Evolutionary conservation across 92 coral and sea anemone genomes (phyloP).

Genomic region (Anthopleura xanthogrammica): DNA sequence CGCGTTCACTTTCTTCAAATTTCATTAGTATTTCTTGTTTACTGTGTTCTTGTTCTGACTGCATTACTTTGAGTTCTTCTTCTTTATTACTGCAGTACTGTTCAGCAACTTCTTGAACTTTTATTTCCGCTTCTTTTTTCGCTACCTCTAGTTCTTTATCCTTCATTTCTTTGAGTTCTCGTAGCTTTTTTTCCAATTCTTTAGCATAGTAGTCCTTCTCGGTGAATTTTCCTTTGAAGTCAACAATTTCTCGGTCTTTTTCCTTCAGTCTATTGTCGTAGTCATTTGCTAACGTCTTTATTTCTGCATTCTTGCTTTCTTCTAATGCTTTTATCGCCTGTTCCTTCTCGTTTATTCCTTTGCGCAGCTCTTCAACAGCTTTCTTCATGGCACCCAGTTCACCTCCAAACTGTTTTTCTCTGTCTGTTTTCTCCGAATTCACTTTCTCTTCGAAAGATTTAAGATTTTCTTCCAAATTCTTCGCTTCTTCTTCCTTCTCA

Average conservation of each 20-base stretch:
- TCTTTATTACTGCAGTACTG: conserved; percentile 52
- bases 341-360: conserved; percentile 60
- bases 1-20: conserved; percentile 54
- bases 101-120: conserved; percentile 54
- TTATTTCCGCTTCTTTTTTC: conserved; percentile 54
- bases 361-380: conserved; percentile 47
- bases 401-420: conserved; percentile 45
- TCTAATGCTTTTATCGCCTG: conserved; percentile 50
- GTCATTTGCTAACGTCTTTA: conserved; percentile 47
- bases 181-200: conserved; percentile 79
- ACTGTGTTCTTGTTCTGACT: conserved; percentile 66
- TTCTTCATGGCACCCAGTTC: conserved; percentile 56
- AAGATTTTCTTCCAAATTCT: conserved; percentile 72
- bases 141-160: conserved; percentile 69
- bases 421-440: conserved; percentile 59
- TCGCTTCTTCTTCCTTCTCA: conserved; percentile 76
- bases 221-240: conserved; percentile 77
- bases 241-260: conserved; percentile 76
- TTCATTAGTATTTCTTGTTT: conserved; percentile 50
- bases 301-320: conserved; percentile 45
- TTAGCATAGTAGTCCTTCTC: conserved; percentile 88
- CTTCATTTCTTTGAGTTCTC: conserved; percentile 63
- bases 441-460: conserved; percentile 43
- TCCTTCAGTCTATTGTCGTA: conserved; percentile 69
- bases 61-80: conserved; percentile 70